Conservation (phyloP, 2,888 invertebrate species). For the Iphiclides podalirius region DNA sequence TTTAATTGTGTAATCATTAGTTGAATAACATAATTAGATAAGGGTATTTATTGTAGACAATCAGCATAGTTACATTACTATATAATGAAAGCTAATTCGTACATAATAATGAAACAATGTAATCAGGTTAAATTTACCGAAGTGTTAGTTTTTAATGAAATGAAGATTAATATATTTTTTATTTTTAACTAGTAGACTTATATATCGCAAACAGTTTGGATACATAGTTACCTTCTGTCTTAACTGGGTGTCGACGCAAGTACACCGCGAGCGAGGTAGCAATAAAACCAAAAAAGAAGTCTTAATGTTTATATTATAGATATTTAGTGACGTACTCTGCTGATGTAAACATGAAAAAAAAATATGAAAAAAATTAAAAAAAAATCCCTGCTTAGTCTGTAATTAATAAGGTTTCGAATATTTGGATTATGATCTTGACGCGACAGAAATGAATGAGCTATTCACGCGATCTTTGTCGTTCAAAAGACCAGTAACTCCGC, state of each 20-base stretch:
- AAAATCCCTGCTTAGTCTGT: slow-evolving; percentile 76
- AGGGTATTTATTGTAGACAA: slow-evolving; percentile 78
- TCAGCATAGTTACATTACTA: slow-evolving; percentile 74
- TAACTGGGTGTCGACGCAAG: slow-evolving; percentile 45
- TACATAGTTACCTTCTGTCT: slow-evolving; percentile 60
- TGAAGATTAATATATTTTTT: slow-evolving; percentile 78
- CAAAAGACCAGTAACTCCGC: slow-evolving; percentile 56
- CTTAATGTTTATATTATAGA: slow-evolving; percentile 71
- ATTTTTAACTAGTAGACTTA: slow-evolving; percentile 77
- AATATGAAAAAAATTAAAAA: slow-evolving; percentile 35
- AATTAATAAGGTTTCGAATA: slow-evolving; percentile 70
- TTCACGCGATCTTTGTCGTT: slow-evolving; percentile 49
- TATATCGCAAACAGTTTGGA: slow-evolving; percentile 63
- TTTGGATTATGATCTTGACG: slow-evolving; percentile 67
- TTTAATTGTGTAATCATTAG: slow-evolving; percentile 77
- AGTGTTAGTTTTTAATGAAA: slow-evolving; percentile 66
- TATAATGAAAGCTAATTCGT: slow-evolving; percentile 71
- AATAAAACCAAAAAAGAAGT: slow-evolving; percentile 78
- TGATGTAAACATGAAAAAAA: slow-evolving; percentile 70
- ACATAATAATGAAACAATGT: slow-evolving; percentile 74
- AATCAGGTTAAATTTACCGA: slow-evolving; percentile 66
- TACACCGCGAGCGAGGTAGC: slow-evolving; percentile 69
- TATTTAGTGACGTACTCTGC: slow-evolving; percentile 76
- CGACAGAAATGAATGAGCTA: slow-evolving; percentile 62
- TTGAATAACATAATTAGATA: slow-evolving; percentile 71